phyloP scores from a whole-genome alignment of 2,797 vertebrate genomes.

The Lemur catta region DNA sequence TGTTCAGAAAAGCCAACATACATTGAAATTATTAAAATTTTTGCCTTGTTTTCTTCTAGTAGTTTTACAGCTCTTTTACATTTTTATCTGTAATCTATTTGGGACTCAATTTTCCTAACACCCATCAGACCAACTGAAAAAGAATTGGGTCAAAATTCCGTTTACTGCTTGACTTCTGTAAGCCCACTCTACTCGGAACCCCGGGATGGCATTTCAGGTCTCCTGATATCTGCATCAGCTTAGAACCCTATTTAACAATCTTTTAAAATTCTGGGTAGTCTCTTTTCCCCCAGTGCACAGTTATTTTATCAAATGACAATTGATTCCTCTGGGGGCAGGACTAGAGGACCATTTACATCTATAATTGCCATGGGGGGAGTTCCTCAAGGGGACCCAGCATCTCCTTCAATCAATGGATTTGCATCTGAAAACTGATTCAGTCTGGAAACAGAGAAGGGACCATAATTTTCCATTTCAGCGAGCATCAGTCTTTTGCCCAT shows the following conservation, averaged over 20 bases:
- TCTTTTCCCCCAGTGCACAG: not conserved
- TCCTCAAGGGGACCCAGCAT: too few relatives aligned
- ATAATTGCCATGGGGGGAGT: not conserved
- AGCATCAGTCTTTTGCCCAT: not conserved
- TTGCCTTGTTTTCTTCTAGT: not conserved
- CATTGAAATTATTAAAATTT: not conserved
- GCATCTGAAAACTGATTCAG: not conserved
- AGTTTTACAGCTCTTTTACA: not conserved
- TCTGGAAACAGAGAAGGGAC: not conserved
- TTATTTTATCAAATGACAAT: not conserved
- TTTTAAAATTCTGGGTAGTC: not conserved
- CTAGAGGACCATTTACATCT: not conserved
- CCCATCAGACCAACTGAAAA: not conserved
- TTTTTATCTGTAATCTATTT: not conserved
- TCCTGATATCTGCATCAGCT: not conserved
- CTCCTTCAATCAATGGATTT: not conserved
- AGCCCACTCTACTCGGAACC: not conserved
- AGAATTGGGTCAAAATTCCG: not conserved
- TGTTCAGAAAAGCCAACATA: not conserved
- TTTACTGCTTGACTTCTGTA: not conserved
- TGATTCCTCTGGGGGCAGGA: not conserved
- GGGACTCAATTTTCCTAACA: not conserved
- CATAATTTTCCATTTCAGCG: not conserved
- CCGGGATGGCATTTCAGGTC: not conserved
- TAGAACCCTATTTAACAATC: not conserved